Evolutionary conservation across 2,888 invertebrate genomes (phyloP).

Genomic region (Ecliptopera silaceata): DNA sequence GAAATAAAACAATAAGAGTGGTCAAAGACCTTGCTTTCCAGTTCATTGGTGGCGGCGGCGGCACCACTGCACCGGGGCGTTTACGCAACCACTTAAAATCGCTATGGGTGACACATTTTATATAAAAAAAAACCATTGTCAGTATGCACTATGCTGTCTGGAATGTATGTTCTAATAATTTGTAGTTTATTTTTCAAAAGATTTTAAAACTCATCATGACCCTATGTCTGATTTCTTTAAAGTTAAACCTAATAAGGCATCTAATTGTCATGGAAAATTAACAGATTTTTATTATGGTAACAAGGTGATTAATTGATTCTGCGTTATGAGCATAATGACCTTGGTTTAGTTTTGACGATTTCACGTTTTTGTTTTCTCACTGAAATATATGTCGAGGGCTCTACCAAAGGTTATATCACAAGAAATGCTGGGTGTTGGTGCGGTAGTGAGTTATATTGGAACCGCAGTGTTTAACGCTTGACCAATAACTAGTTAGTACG

Average conservation of each 20-base stretch:
- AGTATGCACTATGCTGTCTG: constrained; percentile 43
- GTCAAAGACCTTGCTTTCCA: constrained; percentile 81
- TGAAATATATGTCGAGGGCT: constrained; percentile 82
- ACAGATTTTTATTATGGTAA: constrained; percentile 43
- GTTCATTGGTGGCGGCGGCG: constrained; percentile 72
- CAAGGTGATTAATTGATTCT: constrained; percentile 65
- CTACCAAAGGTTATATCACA: constrained; percentile 64
- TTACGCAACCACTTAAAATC: constrained; percentile 64
- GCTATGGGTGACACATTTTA: constrained; percentile 61
- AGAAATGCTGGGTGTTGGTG: constrained; percentile 52
- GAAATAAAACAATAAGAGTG: constrained; percentile 73
- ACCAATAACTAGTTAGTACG: neutral
- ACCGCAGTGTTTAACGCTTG: constrained; percentile 20
- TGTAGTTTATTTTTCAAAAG: neutral
- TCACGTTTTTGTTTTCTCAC: constrained; percentile 79
- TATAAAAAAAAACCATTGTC: constrained; percentile 54
- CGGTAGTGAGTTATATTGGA: constrained; percentile 39
- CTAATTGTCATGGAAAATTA: constrained; percentile 37
- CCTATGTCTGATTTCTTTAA: neutral
- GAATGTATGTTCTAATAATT: constrained; percentile 15
- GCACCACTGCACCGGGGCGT: constrained; percentile 72
- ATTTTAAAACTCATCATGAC: neutral
- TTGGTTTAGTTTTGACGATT: constrained; percentile 74
- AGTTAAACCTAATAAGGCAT: neutral
- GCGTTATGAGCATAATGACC: constrained; percentile 63